Conservation (phyloP, 2,113 vertebrate species). For the Gnathonemus longibarbis region DNA sequence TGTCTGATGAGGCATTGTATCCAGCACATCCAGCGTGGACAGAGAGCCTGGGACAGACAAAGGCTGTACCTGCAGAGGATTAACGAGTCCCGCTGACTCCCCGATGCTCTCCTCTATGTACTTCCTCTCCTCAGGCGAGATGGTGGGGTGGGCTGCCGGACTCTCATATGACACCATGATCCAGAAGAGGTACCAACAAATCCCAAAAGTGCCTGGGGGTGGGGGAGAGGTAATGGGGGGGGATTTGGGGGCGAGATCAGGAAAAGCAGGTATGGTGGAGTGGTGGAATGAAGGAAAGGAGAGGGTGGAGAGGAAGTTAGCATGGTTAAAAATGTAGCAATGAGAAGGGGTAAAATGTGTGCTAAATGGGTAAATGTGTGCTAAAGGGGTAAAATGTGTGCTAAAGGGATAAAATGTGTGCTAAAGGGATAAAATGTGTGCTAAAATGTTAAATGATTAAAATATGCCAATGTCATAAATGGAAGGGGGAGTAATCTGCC, state of each 20-base stretch:
- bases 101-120: conserved; percentile 98
- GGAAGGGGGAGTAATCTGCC: neutral
- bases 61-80: conserved; percentile 39
- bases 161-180: conserved; percentile 95
- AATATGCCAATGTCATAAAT: neutral
- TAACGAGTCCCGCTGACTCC: conserved; percentile 68
- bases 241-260: neutral
- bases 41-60: neutral
- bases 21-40: neutral
- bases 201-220: conserved; percentile 78
- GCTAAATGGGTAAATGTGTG: no score
- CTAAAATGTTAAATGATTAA: neutral
- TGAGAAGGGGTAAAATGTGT: neutral
- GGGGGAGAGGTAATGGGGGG: neutral
- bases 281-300: neutral
- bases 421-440: neutral
- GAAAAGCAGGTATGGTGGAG: neutral
- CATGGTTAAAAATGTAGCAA: neutral
- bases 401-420: no score
- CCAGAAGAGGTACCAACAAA: conserved; percentile 97
- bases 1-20: neutral
- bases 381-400: no score
- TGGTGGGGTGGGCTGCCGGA: conserved; percentile 89
- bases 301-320: neutral
- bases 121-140: conserved; percentile 83